Percentiles rank a stretch among this genome's conserved stretches.
These are phyloP conservation scores for Nesogale talazaci DNA, from an alignment of 2,113 vertebrate species.

Conservation along the genomic window DNA sequence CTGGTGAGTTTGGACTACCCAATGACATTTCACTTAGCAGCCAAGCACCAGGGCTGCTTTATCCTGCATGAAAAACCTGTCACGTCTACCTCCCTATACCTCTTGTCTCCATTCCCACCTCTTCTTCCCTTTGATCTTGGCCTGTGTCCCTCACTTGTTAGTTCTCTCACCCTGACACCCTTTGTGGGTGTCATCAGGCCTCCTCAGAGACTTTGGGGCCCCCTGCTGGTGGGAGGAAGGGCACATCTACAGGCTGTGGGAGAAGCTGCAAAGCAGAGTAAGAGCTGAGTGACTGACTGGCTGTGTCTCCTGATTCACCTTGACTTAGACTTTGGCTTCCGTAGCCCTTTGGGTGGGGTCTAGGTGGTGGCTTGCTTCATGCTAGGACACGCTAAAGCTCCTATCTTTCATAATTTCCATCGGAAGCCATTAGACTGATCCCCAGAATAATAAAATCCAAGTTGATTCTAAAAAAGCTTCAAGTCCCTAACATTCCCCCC, in stretches of 20 bases:
- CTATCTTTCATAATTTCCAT: neutral
- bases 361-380: neutral
- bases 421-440: neutral
- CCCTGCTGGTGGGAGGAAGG: neutral
- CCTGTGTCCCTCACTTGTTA: neutral
- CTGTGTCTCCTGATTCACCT: neutral
- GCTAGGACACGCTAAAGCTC: neutral
- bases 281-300: neutral
- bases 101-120: neutral
- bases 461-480: neutral
- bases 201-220: neutral
- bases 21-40: neutral
- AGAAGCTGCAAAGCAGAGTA: neutral
- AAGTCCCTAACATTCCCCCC: neutral
- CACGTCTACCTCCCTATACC: neutral
- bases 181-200: neutral
- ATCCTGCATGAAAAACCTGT: neutral
- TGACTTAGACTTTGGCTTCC: neutral
- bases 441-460: no score
- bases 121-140: neutral
- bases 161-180: neutral
- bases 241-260: neutral
- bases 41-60: neutral
- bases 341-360: neutral
- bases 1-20: neutral